phyloP scores from a whole-genome alignment of 1,140 invertebrate genomes.

The Tribolium madens region DNA sequence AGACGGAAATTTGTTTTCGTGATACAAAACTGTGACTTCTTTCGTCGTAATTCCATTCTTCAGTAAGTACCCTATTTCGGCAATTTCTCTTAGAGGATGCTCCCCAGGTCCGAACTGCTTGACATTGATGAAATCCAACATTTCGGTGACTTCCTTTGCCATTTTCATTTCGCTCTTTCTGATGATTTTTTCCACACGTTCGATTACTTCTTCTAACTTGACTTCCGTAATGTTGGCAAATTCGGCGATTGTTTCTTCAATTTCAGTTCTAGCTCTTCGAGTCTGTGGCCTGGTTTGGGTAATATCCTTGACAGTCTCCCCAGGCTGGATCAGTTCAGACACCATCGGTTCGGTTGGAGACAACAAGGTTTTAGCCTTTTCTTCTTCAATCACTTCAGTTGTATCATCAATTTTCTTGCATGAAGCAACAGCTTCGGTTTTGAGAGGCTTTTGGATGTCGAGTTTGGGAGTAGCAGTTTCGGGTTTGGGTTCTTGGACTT shows the following conservation, averaged over 20 bases:
- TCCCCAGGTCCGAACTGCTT: conserved; percentile 85
- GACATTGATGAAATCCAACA: conserved; percentile 78
- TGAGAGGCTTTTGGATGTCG: conserved; percentile 71
- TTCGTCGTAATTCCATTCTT: conserved; percentile 79
- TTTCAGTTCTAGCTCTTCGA: conserved; percentile 61
- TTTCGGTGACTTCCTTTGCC: conserved; percentile 79
- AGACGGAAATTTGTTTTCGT: conserved; percentile 82
- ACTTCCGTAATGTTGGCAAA: conserved; percentile 66
- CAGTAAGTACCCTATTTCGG: conserved; percentile 82
- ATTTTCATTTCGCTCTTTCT: conserved; percentile 72
- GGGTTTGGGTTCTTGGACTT: conserved; percentile 62
- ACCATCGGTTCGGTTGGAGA: conserved; percentile 71
- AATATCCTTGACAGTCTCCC: conserved; percentile 70
- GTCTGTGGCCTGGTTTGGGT: conserved; percentile 65
- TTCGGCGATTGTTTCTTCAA: conserved; percentile 65
- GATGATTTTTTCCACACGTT: conserved; percentile 71
- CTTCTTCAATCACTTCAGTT: conserved; percentile 62
- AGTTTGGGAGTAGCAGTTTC: conserved; percentile 69
- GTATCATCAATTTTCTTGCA: conserved; percentile 74
- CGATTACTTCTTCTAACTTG: conserved; percentile 69
- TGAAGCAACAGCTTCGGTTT: conserved; percentile 72
- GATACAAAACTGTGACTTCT: conserved; percentile 82
- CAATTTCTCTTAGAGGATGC: conserved; percentile 81
- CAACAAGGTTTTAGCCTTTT: conserved; percentile 68
- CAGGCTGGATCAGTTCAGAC: conserved; percentile 70